These are phyloP conservation scores for Drosophila erecta DNA, from an alignment of 1,140 invertebrate genomes.

Conservation along the genomic window DNA sequence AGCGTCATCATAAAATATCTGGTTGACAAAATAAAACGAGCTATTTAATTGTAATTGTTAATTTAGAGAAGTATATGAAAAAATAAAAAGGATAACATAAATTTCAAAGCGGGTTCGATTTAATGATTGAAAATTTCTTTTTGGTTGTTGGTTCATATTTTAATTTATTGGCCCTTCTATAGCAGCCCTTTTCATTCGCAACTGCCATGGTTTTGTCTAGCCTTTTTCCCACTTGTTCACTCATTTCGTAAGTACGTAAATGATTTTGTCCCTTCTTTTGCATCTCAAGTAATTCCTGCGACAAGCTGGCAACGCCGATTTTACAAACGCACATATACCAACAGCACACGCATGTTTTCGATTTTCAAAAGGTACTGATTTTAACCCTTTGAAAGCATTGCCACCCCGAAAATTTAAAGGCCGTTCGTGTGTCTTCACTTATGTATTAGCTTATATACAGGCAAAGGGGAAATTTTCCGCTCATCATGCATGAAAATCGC, in stretches of 20 bases:
- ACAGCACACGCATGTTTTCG: conserved; percentile 62
- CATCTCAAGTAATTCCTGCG: conserved; percentile 52
- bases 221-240: conserved; percentile 46
- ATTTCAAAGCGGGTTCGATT: too few relatives aligned
- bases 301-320: conserved; percentile 73
- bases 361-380: conserved; percentile 64
- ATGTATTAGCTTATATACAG: conserved; percentile 47
- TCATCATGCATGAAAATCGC: conserved; percentile 74
- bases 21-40: too few relatives aligned
- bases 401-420: conserved; percentile 56
- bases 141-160: too few relatives aligned
- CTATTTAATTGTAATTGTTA: too few relatives aligned
- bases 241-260: conserved; percentile 80
- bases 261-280: conserved; percentile 68
- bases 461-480: conserved; percentile 72
- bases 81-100: too few relatives aligned
- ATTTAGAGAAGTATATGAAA: too few relatives aligned
- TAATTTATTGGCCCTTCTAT: too few relatives aligned
- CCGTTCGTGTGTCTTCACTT: conserved; percentile 27
- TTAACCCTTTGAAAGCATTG: conserved; percentile 68
- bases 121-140: too few relatives aligned
- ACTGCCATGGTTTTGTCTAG: too few relatives aligned
- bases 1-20: too few relatives aligned
- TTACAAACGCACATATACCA: conserved; percentile 27
- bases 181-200: background rate